Evolutionary conservation across 2,113 vertebrate genomes (phyloP).

Genomic region (Synchiropus splendidus): DNA sequence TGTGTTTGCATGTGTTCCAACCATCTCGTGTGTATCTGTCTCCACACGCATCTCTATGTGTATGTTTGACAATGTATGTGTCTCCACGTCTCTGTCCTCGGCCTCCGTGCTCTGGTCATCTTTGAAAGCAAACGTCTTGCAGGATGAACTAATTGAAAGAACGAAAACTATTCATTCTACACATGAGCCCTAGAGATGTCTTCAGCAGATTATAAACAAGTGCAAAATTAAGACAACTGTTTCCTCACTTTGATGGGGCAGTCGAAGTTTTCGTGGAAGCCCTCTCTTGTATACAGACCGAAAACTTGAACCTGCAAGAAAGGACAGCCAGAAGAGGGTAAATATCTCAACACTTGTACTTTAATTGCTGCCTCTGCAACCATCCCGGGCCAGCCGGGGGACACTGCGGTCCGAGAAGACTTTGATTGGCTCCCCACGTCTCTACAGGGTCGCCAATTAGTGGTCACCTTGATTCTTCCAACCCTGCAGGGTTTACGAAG

Average conservation of each 20-base stretch:
- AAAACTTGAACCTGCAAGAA: slow-evolving; percentile 85
- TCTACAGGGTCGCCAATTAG: slow-evolving; percentile 68
- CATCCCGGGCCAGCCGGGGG: slow-evolving; percentile 39
- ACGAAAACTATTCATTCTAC: too few relatives aligned
- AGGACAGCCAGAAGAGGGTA: slow-evolving; percentile 32
- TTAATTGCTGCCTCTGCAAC: slow-evolving; percentile 62
- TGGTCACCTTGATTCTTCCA: slow-evolving; percentile 54
- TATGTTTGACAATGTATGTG: too few relatives aligned
- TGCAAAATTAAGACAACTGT: too few relatives aligned
- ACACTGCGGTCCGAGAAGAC: slow-evolving; percentile 29
- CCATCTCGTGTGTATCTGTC: too few relatives aligned
- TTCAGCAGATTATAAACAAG: too few relatives aligned
- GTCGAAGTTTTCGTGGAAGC: slow-evolving; percentile 94
- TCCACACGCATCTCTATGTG: too few relatives aligned
- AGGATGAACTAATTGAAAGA: too few relatives aligned
- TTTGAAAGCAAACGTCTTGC: too few relatives aligned
- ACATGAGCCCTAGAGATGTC: too few relatives aligned
- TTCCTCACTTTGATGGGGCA: slow-evolving; percentile 92
- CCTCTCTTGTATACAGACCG: slow-evolving; percentile 90
- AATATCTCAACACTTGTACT: slow-evolving; percentile 41
- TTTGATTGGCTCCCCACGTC: slow-evolving; percentile 54
- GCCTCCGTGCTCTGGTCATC: too few relatives aligned
- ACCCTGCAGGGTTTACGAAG: slow-evolving; percentile 52
- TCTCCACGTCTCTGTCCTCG: too few relatives aligned
- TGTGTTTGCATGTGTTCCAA: too few relatives aligned